These are phyloP conservation scores for Heteromurus nitidus DNA, from an alignment of 2,888 invertebrate species.

Conservation along the genomic window DNA sequence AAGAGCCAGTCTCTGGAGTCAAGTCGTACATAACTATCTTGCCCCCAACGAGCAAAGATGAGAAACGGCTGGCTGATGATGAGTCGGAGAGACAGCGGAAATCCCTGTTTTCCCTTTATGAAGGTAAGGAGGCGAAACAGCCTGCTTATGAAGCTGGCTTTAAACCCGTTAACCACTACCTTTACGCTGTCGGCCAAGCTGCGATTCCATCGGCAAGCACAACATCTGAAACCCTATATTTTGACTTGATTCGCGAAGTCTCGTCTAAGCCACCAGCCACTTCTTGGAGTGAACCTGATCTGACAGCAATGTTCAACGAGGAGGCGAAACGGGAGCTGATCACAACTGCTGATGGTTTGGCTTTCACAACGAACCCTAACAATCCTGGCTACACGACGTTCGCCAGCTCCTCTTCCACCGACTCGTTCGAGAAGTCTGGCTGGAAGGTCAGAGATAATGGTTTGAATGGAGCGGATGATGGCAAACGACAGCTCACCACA, in stretches of 20 bases:
- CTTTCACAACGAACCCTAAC: conserved; percentile 13
- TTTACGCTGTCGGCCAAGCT: conserved; percentile 17
- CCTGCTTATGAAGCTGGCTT: conserved; percentile 72
- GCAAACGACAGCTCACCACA: conserved; percentile 60
- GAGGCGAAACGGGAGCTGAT: conserved; percentile 48
- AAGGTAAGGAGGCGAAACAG: conserved; percentile 59
- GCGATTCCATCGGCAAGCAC: conserved; percentile 45
- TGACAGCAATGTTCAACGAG: conserved; percentile 18
- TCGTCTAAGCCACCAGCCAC: conserved; percentile 47
- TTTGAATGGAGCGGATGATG: conserved; percentile 15
- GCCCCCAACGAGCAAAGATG: conserved; percentile 44
- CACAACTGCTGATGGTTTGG: conserved; percentile 25
- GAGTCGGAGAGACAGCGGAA: conserved; percentile 45
- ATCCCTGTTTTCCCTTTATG: conserved; percentile 44
- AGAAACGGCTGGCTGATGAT: not conserved
- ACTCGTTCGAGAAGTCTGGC: conserved; percentile 34
- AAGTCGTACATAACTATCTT: conserved; percentile 63
- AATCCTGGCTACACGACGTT: conserved; percentile 32
- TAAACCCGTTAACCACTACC: conserved; percentile 61
- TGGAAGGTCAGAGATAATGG: conserved; percentile 52
- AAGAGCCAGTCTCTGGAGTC: conserved; percentile 68
- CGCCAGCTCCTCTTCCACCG: conserved; percentile 16
- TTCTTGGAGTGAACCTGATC: conserved; percentile 42
- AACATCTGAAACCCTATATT: conserved; percentile 46
- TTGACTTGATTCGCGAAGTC: conserved; percentile 50